phyloP scores from a whole-genome alignment of 2,113 vertebrate species.

The Tachysurus fulvidraco region DNA sequence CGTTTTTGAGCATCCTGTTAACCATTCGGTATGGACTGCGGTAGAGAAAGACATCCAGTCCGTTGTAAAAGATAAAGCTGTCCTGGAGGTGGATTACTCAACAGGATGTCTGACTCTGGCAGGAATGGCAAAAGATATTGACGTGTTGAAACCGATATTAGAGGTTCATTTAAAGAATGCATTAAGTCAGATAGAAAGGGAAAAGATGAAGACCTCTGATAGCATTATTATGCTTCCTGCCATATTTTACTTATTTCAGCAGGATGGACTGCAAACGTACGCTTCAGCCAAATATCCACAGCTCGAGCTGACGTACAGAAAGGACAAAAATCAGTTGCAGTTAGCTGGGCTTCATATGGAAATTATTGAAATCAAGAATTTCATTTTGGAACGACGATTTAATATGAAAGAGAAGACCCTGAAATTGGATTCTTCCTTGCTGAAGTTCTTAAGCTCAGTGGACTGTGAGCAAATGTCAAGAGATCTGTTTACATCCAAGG shows the following conservation, averaged over 20 bases:
- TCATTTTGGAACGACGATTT: slow-evolving; percentile 69
- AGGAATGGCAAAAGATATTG: slow-evolving; percentile 69
- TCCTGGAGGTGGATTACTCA: slow-evolving; percentile 55
- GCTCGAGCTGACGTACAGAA: slow-evolving; percentile 69
- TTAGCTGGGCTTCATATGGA: slow-evolving; percentile 73
- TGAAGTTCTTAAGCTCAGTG: slow-evolving; percentile 70
- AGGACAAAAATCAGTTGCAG: slow-evolving; percentile 57
- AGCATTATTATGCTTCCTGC: slow-evolving; percentile 59
- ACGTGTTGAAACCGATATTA: slow-evolving; percentile 57
- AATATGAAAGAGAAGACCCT: slow-evolving; percentile 62
- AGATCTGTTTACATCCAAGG: slow-evolving; percentile 71
- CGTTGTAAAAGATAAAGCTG: slow-evolving; percentile 54
- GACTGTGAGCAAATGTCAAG: slow-evolving; percentile 68
- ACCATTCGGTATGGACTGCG: slow-evolving; percentile 66
- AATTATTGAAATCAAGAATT: slow-evolving; percentile 70
- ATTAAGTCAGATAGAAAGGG: slow-evolving; percentile 64
- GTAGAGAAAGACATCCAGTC: slow-evolving; percentile 59
- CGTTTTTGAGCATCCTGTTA: slow-evolving; percentile 53
- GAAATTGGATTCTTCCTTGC: slow-evolving; percentile 58
- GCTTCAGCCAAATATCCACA: slow-evolving; percentile 59
- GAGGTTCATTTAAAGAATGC: slow-evolving; percentile 58
- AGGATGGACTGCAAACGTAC: slow-evolving; percentile 61
- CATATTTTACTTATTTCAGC: slow-evolving; percentile 69
- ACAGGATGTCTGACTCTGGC: slow-evolving; percentile 67
- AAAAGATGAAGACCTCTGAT: slow-evolving; percentile 66